Base-by-base conservation (phyloP, 2,113 vertebrate genomes). In the Carassius auratus region DNA sequence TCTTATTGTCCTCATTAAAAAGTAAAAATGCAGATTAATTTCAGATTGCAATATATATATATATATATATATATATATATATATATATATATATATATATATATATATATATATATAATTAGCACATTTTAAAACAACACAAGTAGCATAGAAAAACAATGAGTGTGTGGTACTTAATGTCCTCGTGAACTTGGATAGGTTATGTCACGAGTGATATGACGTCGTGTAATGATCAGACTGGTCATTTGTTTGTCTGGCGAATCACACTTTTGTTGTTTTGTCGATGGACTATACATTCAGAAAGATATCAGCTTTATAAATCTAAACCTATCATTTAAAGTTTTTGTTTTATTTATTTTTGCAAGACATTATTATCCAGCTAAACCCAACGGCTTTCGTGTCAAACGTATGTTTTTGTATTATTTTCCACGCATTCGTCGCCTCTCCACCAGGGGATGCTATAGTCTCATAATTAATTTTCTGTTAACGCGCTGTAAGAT, bases 381-480 rank as follows among this genome's bases (percentile, higher is more conserved):
- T 5, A 10, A 21, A 71, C 1, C 1, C 36, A 42, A 71, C 4
- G 17, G 68, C 9, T 12, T 73, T 42, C 17, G 2, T 38, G 68
- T 38, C 68, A 38, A 71, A 36, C 33, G 0, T 9, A 15, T 52
- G 14, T 36, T 33, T 68, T 68, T 68, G 6, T 14, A 30, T 17
- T 38, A 7, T 42, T 6, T 42, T 42, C 26, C 17, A 68, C 2
- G 42, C 52, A 26, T 48, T 21, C 17, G 48, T 68, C 10, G 48
- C 55, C 3, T 81, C 8, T 76, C 69, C 85, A 82, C 55, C 10
- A 66, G 85, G 73, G 55, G 45, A 4, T 45, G 8, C 57, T 61
- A 81, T 69, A 69, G 30, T 45, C 38, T 50, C 2, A 45, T 66
- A 26, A 68, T 68, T 66, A 48, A 50, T 21, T 55, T 10, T 19